phyloP scores from a whole-genome alignment of 2,113 vertebrate genomes.

The Brachirus orientalis region DNA sequence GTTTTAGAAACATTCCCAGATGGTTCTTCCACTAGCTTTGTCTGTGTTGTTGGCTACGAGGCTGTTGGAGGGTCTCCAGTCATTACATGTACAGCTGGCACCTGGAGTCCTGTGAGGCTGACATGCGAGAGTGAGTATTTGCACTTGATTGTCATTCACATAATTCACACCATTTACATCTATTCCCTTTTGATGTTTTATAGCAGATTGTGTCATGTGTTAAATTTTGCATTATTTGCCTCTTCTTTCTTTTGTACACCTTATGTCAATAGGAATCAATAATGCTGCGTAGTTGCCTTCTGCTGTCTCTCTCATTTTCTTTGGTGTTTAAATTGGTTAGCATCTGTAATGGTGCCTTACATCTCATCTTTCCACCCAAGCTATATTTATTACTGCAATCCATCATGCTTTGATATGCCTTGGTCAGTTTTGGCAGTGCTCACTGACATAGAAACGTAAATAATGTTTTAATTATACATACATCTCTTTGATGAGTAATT shows the following conservation, averaged over 20 bases:
- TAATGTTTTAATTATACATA: background rate
- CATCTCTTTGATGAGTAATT: background rate
- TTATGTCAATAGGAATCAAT: too few species aligned
- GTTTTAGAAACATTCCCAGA: background rate
- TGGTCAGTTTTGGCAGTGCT: background rate
- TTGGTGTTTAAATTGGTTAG: too few species aligned
- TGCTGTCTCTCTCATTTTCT: too few species aligned
- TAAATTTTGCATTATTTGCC: too few species aligned
- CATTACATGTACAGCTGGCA: constrained; percentile 37
- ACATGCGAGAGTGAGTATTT: constrained; percentile 57
- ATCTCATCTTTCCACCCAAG: too few species aligned
- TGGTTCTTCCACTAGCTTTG: constrained; percentile 20
- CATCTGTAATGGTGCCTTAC: too few species aligned
- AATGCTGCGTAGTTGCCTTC: too few species aligned
- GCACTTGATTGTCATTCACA: background rate
- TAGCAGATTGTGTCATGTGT: too few species aligned
- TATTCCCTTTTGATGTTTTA: too few species aligned
- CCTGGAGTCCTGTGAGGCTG: constrained; percentile 25
- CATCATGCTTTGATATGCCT: too few species aligned
- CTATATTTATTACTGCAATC: too few species aligned
- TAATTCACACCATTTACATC: background rate
- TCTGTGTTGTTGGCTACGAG: background rate
- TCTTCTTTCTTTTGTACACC: too few species aligned
- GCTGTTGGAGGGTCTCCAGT: rapidly evolving
- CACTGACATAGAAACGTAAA: background rate